Conservation (phyloP, 2,797 vertebrate genomes). For the Calcarius lapponicus region DNA sequence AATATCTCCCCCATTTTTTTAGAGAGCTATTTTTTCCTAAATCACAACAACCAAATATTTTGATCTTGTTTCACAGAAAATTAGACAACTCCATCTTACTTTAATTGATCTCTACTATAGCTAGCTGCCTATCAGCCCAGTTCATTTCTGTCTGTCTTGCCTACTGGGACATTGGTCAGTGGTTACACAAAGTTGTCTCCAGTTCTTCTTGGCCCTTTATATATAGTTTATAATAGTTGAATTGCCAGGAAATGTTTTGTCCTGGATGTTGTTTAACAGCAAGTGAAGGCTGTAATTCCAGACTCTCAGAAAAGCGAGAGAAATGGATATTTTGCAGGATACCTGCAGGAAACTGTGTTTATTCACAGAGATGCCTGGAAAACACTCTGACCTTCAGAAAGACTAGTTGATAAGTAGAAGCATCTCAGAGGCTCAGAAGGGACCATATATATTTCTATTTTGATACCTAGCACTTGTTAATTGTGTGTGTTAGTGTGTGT, state of each 20-base stretch:
- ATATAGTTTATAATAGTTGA: neutral
- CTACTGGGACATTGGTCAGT: neutral
- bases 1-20: neutral
- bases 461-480: neutral
- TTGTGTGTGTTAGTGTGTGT: neutral
- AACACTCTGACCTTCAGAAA: neutral
- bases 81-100: neutral
- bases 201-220: neutral
- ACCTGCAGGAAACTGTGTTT: constrained; percentile 33
- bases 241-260: neutral
- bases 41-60: constrained; percentile 21
- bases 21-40: neutral
- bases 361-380: constrained; percentile 1
- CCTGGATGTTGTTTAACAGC: neutral
- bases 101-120: neutral
- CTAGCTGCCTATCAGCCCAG: neutral
- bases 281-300: constrained; percentile 22
- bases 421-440: neutral
- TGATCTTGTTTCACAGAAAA: neutral
- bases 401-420: neutral
- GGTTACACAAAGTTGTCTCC: neutral
- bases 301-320: constrained; percentile 57
- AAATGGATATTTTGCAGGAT: constrained; percentile 48
- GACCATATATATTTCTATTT: neutral
- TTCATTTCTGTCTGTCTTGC: neutral